Base-by-base conservation (phyloP, 2,113 vertebrate species). In the Cranoglanis bouderius region DNA sequence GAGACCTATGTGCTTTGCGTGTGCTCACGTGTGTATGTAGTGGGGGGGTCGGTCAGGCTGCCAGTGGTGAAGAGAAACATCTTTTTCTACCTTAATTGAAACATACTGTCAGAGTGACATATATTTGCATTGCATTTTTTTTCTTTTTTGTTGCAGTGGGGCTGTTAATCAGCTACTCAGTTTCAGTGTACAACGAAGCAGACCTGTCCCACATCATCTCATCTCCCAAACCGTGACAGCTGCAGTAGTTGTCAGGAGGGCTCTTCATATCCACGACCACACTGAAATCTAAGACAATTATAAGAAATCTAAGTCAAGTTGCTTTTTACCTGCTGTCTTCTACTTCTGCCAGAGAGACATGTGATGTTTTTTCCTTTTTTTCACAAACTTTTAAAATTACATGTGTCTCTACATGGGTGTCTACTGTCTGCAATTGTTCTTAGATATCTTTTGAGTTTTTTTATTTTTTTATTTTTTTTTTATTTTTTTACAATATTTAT, bases 91-190 rank as follows among this genome's bases (percentile, higher is more conserved):
- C 95, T 96, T 99, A 99, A 99, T 98, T 99, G 97, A 99, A 97
- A 99, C 97, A 95, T 96, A 95, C 96, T 97, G 98, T 99, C 98
- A 98, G 95, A 97, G 97, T 97, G 97, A 98, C 97, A 98, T 96
- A 97, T 96, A 98, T 99, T 99, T 98, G 97, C 97, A 98, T 99
- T 96, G 93, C 90, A 94, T 43, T 74, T 40, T 40, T 38, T 72
- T 14, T 19, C 35, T 40, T 26, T 96, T 32, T 85, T 94, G 96
- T 67, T 81, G 86, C 21, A 35, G 43, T 49, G 63, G 40, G 53
- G 59, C 65, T 18, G 70, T 72, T 99, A 98, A 98, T 98, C 97
- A 98, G 96, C 96, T 38, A 95, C 93, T 91, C 96, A 94, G 93
- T 96, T 96, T 96, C 94, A 95, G 29, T 26, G 63, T 83, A 85